Evolutionary conservation across 2,113 vertebrate genomes (phyloP).

Genomic region (Sander vitreus): DNA sequence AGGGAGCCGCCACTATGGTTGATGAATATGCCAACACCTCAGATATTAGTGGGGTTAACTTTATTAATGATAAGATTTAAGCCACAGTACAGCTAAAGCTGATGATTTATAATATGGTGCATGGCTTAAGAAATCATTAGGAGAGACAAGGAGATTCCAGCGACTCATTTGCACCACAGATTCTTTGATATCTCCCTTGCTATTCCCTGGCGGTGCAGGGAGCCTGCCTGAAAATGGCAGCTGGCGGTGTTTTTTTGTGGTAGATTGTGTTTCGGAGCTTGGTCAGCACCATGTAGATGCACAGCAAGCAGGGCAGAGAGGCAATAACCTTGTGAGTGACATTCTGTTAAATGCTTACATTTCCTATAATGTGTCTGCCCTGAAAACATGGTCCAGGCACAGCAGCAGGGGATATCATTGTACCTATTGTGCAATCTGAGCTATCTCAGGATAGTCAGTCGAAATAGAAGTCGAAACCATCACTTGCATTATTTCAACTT

Average conservation of each 20-base stretch:
- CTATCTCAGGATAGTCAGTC: slow-evolving; percentile 22
- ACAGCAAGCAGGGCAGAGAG: slow-evolving; percentile 74
- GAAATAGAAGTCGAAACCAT: slow-evolving; percentile 39
- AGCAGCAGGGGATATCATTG: slow-evolving; percentile 64
- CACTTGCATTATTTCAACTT: slow-evolving; percentile 31
- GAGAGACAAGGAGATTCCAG: slow-evolving; percentile 69
- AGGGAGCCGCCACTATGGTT: slow-evolving; percentile 19
- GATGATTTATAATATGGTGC: slow-evolving; percentile 63
- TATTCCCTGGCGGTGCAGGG: slow-evolving; percentile 52
- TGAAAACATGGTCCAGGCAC: slow-evolving; percentile 71
- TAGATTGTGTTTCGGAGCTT: slow-evolving; percentile 84
- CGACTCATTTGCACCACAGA: slow-evolving; percentile 78
- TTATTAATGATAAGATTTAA: slow-evolving; percentile 71
- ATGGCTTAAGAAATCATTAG: slow-evolving; percentile 66
- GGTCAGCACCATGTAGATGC: slow-evolving; percentile 84
- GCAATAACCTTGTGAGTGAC: slow-evolving; percentile 86
- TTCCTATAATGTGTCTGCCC: slow-evolving; percentile 71
- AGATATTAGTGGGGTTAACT: slow-evolving; percentile 67
- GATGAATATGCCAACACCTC: slow-evolving; percentile 61
- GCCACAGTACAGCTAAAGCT: slow-evolving; percentile 42
- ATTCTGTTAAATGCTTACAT: slow-evolving; percentile 83
- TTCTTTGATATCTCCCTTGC: slow-evolving; percentile 73
- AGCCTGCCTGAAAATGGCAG: slow-evolving; percentile 75
- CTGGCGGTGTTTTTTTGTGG: slow-evolving; percentile 53
- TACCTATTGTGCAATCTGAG: slow-evolving; percentile 64